Evolutionary conservation across 23 tunicate genomes (phyloP).

Genomic region (Trididemnum clinides): DNA sequence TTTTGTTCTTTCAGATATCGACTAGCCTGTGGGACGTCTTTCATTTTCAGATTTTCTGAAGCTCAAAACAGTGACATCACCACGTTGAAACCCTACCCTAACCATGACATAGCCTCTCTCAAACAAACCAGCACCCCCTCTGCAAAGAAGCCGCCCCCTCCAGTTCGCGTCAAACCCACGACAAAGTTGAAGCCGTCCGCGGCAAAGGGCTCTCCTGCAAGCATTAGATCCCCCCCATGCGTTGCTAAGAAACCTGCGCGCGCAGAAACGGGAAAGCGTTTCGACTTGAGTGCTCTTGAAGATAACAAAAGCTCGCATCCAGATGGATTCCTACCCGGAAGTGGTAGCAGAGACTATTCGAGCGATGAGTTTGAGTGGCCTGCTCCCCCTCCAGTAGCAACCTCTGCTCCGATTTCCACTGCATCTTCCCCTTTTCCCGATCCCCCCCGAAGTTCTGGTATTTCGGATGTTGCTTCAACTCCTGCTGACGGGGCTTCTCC

Average conservation of each 20-base stretch:
- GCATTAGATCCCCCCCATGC: not conserved
- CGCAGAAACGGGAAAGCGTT: not conserved
- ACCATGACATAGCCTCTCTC: no score
- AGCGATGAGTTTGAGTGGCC: slow-evolving; percentile 70
- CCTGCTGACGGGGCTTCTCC: no score
- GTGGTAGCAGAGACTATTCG: not conserved
- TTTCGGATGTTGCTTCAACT: no score
- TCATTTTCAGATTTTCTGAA: no score
- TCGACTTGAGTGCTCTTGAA: slow-evolving; percentile 19
- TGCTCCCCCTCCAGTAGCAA: slow-evolving; percentile 64
- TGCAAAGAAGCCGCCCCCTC: no score
- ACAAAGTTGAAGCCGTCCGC: not conserved
- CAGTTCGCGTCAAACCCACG: not conserved
- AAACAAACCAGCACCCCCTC: no score
- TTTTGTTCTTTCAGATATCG: not conserved
- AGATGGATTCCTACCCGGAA: not conserved
- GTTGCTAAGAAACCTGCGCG: slow-evolving; percentile 22
- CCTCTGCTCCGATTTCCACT: no score
- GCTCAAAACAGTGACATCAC: no score
- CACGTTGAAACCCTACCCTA: no score
- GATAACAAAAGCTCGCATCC: not conserved
- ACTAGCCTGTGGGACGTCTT: no score
- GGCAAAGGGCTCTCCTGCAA: not conserved
- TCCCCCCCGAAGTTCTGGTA: not conserved
- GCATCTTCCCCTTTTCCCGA: not conserved